Evolutionary conservation across 1,140 invertebrate species (phyloP), one percentile per base, ranked within the genome.

Genomic region (Pygmarrhopalites habei): DNA sequence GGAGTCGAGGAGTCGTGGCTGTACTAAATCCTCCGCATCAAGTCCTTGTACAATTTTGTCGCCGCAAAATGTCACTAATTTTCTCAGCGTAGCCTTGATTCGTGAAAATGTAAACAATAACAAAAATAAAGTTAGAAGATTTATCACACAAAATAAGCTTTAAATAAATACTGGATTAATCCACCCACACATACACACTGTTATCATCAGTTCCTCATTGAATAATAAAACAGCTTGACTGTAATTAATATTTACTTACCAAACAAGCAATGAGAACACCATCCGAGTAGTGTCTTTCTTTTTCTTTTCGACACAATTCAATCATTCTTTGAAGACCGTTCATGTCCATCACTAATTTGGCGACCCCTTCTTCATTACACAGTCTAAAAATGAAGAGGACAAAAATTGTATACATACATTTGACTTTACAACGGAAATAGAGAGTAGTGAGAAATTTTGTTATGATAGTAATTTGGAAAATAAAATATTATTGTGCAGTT

Each of bases 261-360:
- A 90, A 77, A 79, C 87, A 80, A 73, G 84, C 82, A 68, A 88
- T 79, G 61, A 90, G 75, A 63, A 86, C 82, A 74, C 82, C 85
- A 82, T 88, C 84, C 81, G 83, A 81, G 78, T 83, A 77, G 80
- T 84, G 84, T 78, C 82, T 78, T 79, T 82, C 82, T 73, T 78
- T 74, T 67, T 84, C 82, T 70, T 87, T 81, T 73, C 83, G 79
- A 73, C 85, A 89, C 30, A 90, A 74, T 61, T 82, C 76, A 58
- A 89, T 82, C 68, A 95, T 80, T 73, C 86, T 83, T 49, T 85
- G 81, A 44, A 89, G 82, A 19, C 89, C 90, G 60, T 88, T 85
- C 12, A 87, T 76, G 60, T 87, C 81, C 1, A 89, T 82, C 19
- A 93, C 83, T 72, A 49, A 84, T 44, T 80, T 77, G 0, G 89